Evolutionary conservation across 2,113 vertebrate species (phyloP).

Genomic region (Lycaon pictus): DNA sequence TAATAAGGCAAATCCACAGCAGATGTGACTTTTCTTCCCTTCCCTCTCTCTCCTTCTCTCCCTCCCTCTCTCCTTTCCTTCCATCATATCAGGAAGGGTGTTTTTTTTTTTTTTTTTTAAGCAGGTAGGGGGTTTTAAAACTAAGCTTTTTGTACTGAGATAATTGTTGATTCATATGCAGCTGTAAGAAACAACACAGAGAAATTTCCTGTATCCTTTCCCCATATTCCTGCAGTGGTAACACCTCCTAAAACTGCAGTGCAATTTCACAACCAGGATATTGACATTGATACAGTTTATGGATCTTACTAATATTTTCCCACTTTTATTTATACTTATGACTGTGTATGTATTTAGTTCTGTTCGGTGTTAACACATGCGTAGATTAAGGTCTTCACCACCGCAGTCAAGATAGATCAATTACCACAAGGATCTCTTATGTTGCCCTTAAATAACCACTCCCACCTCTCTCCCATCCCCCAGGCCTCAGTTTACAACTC

Average conservation of each 20-base stretch:
- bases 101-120: too few relatives aligned
- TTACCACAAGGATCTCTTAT: background rate
- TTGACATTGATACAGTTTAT: background rate
- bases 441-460: background rate
- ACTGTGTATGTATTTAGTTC: slow-evolving; percentile 3
- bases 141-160: background rate
- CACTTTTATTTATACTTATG: background rate
- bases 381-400: background rate
- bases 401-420: background rate
- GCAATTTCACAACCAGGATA: background rate
- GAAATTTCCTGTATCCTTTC: background rate
- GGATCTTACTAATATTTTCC: background rate
- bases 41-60: background rate
- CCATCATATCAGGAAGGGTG: background rate
- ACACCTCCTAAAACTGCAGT: background rate
- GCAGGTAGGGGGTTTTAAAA: background rate
- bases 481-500: background rate
- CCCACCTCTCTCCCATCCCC: too few relatives aligned
- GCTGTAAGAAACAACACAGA: background rate
- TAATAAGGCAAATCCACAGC: background rate
- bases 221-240: background rate
- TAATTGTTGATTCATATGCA: background rate
- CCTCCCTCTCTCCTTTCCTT: slow-evolving; percentile 66
- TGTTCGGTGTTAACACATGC: background rate
- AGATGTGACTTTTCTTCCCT: background rate